Evolutionary conservation across 2,888 invertebrate genomes (phyloP), one percentile per base, ranked within the genome.

Genomic region (Drosophila leonis): DNA sequence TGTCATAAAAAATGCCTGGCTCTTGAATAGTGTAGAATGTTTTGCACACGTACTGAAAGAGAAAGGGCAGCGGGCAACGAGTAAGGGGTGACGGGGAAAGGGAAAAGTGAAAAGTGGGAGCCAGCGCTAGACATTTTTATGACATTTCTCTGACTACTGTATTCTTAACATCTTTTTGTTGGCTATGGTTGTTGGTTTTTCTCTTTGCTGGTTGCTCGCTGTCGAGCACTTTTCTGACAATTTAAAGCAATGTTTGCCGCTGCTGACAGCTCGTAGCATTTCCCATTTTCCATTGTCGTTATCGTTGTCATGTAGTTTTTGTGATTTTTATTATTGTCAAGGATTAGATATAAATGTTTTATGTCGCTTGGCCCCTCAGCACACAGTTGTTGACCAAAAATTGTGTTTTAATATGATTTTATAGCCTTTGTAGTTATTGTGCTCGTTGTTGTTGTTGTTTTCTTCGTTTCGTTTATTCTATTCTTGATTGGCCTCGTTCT

Each of bases 271-370:
- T 82, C 63, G 72, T 69, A 78, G 81, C 81, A 85, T 80, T 72
- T 71, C 72, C 70, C 63, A 64, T 69, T 72, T 62, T 61, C 62
- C 52, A 60, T 66, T 62, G 65, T 72, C 70, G 61, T 57, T 78
- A 60, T 80, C 84, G 72, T 63, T 80, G 83, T 74, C 88, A 69
- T 74, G 88, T 83, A 75, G 75, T 80, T 76, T 80, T 75, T 79
- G 65, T 80, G 75, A 82, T 82, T 89, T 90, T 89, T 89, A 90
- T 90, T 86, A 86, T 89, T 86, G 79, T 79, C 90, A 90, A 90
- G 90, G 90, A 90, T 91, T 90, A 90, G 89, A 91, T 90, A 90
- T 80, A 89, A 90, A 85, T 91, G 80, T 89, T 89, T 89, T 89
- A 89, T 84, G 72, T 59, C 60, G 63, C 31, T 33, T 33, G 46